These are phyloP conservation scores for Poliocrania exsul DNA, from an alignment of 2,797 vertebrate genomes.

Conservation along the genomic window DNA sequence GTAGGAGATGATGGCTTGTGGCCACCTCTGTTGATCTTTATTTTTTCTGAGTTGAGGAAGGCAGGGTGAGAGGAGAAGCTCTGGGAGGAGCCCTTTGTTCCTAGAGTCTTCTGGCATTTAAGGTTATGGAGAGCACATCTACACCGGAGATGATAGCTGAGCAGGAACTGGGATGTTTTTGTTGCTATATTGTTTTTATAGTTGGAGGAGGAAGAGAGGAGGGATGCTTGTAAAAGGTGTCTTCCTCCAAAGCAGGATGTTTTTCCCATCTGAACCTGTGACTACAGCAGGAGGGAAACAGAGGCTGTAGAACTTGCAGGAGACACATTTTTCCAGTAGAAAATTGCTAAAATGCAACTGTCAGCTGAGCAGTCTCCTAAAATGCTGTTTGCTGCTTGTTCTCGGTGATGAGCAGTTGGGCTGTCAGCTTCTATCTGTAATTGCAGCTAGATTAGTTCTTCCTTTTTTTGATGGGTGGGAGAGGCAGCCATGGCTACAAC, in stretches of 20 bases:
- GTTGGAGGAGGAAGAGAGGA: constrained; percentile 4
- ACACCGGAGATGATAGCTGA: background rate
- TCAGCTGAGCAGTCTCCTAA: background rate
- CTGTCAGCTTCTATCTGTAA: background rate
- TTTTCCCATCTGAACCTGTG: background rate
- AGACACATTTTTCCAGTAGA: background rate
- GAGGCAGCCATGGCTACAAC: background rate
- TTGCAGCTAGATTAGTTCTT: background rate
- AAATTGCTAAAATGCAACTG: background rate
- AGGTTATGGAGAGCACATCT: background rate
- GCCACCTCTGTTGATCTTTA: background rate
- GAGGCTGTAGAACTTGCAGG: background rate
- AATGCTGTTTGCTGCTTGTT: background rate
- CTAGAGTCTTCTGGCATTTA: background rate
- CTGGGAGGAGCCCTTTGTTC: background rate
- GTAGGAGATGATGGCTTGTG: background rate
- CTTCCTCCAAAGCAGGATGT: background rate
- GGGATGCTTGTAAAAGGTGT: background rate
- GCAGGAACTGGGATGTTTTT: background rate
- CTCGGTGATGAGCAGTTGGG: background rate
- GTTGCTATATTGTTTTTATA: background rate
- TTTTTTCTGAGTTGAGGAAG: background rate
- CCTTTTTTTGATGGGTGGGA: rapidly evolving
- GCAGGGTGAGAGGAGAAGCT: background rate
- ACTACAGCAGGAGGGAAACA: background rate